phyloP scores from a whole-genome alignment of 1,140 invertebrate genomes.

The Octopus bimaculoides region DNA sequence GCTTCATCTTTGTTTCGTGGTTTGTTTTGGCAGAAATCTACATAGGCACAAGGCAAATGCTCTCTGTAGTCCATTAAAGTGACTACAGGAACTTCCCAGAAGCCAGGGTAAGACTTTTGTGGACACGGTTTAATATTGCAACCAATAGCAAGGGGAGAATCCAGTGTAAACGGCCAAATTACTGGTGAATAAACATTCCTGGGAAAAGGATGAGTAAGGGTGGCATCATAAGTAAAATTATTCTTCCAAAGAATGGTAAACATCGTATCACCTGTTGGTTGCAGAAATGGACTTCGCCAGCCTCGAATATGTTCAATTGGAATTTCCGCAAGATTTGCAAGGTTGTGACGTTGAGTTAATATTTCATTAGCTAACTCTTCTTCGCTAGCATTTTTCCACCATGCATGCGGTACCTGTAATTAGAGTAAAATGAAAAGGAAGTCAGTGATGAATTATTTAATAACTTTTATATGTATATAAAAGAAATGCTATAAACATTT shows the following conservation, averaged over 20 bases:
- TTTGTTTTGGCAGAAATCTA: conserved; percentile 37
- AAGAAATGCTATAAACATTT: no score
- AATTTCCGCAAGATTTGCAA: conserved; percentile 32
- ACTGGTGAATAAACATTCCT: conserved; percentile 31
- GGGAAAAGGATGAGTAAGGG: conserved; percentile 40
- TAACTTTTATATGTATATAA: no score
- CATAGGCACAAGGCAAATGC: conserved; percentile 36
- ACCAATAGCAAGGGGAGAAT: conserved; percentile 31
- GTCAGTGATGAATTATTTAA: no score
- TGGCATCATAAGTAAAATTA: conserved; percentile 39
- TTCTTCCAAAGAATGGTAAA: conserved; percentile 32
- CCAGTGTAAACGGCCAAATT: conserved; percentile 45
- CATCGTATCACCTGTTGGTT: conserved; percentile 38
- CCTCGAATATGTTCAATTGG: conserved; percentile 35
- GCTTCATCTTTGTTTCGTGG: conserved; percentile 33
- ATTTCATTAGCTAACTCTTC: conserved; percentile 26
- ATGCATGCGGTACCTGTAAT: conserved; percentile 21
- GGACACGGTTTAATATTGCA: conserved; percentile 43
- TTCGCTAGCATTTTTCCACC: conserved; percentile 24
- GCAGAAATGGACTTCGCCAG: conserved; percentile 39
- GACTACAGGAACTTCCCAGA: conserved; percentile 46
- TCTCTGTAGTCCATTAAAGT: conserved; percentile 39
- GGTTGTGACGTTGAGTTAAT: conserved; percentile 24
- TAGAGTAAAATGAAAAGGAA: no score
- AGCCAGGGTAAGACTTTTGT: conserved; percentile 32